These are phyloP conservation scores for Epinotia bilunana DNA, from an alignment of 2,888 invertebrate species.

Conservation along the genomic window DNA sequence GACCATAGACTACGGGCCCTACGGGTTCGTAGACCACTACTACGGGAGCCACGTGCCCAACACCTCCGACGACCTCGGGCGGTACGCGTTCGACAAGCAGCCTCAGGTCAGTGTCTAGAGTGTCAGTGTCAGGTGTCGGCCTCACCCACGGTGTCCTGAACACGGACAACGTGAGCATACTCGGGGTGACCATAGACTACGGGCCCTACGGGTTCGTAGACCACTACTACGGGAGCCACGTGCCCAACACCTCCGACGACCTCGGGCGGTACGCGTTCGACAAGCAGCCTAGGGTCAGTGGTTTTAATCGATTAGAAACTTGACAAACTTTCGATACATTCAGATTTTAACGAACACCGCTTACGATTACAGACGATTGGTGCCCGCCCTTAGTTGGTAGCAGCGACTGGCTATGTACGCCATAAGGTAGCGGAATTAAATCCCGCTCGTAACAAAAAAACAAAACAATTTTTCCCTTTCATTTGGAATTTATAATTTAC, in stretches of 20 bases:
- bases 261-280: conserved; percentile 72
- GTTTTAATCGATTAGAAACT: background rate
- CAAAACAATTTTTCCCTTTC: no score
- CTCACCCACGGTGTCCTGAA: conserved; percentile 87
- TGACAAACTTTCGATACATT: no score
- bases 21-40: conserved; percentile 28
- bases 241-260: conserved; percentile 76
- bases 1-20: conserved; percentile 73
- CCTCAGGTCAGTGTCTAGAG: conserved; percentile 45
- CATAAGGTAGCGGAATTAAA: no score
- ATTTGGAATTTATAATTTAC: no score
- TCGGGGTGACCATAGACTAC: conserved; percentile 87
- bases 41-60: background rate
- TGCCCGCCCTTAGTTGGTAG: no score
- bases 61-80: conserved; percentile 53
- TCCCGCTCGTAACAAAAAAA: no score
- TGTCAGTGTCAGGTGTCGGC: conserved; percentile 64
- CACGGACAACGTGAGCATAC: conserved; percentile 85
- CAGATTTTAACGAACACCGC: no score
- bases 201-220: conserved; percentile 84
- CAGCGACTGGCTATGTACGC: no score
- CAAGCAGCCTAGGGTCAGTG: conserved; percentile 66
- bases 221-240: conserved; percentile 66
- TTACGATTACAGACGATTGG: no score
- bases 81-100: conserved; percentile 64